phyloP scores from a whole-genome alignment of 2,797 vertebrate species.

The Schizopygopsis malacanthus region DNA sequence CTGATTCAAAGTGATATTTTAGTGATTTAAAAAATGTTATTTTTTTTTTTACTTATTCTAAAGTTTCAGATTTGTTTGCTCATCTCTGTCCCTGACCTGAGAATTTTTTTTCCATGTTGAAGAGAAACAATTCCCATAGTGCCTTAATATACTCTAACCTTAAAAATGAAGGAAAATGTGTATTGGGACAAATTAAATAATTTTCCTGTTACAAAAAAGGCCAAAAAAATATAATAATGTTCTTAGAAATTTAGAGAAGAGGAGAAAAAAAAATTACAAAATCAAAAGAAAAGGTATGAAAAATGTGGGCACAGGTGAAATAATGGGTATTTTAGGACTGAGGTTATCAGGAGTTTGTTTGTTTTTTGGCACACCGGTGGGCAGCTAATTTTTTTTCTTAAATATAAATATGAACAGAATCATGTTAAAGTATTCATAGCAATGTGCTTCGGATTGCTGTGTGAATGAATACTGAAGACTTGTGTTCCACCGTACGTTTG shows the following conservation, averaged over 20 bases:
- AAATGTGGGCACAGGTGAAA: conserved; percentile 65
- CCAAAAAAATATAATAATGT: conserved; percentile 58
- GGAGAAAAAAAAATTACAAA: conserved; percentile 42
- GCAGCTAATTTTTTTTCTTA: conserved; percentile 56
- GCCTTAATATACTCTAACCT: conserved; percentile 70
- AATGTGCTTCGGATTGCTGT: conserved; percentile 36
- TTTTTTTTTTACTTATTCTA: conserved; percentile 14
- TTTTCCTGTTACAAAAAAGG: conserved; percentile 64
- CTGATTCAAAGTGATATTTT: conserved; percentile 73
- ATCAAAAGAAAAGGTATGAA: conserved; percentile 28
- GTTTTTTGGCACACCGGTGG: conserved; percentile 32
- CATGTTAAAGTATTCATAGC: conserved; percentile 34
- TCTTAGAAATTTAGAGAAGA: conserved; percentile 55
- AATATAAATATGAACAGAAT: conserved; percentile 46
- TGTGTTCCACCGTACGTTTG: conserved; percentile 20
- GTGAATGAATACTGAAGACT: conserved; percentile 10
- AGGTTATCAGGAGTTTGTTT: conserved; percentile 22
- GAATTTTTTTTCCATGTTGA: conserved; percentile 58
- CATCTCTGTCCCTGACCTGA: conserved; percentile 48
- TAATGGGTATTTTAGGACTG: conserved; percentile 41
- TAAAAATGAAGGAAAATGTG: conserved; percentile 55
- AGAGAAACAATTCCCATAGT: conserved; percentile 64
- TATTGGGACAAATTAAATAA: conserved; percentile 59
- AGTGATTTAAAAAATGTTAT: conserved; percentile 60
- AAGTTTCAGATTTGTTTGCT: conserved; percentile 60